Base-by-base conservation (phyloP, 2,888 invertebrate species). In the Andrena minutula region DNA sequence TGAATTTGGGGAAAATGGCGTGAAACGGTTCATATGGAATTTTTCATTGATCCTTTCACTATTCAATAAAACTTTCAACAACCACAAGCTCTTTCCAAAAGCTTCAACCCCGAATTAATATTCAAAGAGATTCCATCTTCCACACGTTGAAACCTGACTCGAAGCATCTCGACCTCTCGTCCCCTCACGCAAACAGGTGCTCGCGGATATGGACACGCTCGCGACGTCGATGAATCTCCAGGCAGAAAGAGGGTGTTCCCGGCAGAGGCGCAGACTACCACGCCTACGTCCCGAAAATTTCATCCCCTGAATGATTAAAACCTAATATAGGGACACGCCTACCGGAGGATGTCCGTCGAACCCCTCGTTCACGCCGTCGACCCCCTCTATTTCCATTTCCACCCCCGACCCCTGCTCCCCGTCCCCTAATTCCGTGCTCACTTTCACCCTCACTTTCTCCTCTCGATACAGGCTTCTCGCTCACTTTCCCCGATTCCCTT, bases 261-360 rank as follows among this genome's bases (percentile, higher is more conserved):
- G 93, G 92, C 83, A 93, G 92, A 90, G 91, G 83, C 89, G 91
- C 93, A 93, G 93, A 93, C 93, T 92, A 93, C 93, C 93, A 93
- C 93, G 94, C 94, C 93, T 85, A 84, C 91, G 90, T 90, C 89
- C 91, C 93, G 89, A 92, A 93, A 93, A 93, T 92, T 93, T 93
- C 93, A 92, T 93, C 87, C 88, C 88, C 86, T 93, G 92, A 94
- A 93, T 93, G 93, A 94, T 94, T 94, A 93, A 94, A 94, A 93
- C 93, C 92, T 93, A 94, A 94, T 94, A 93, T 91, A 92, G 89
- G 87, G 93, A 93, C 93, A 94, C 93, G 93, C 93, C 93, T 91
- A 92, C 90, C 87, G 81, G 71, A 81, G 81, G 82, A 85, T 77
- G 73, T 73, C 32, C 65, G 75, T 71, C 72, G 68, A 70, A 65